Percentiles rank a stretch among this genome's conserved stretches.
These are phyloP conservation scores for Petroica traversi DNA, from an alignment of 2,113 vertebrate species.

Conservation along the genomic window DNA sequence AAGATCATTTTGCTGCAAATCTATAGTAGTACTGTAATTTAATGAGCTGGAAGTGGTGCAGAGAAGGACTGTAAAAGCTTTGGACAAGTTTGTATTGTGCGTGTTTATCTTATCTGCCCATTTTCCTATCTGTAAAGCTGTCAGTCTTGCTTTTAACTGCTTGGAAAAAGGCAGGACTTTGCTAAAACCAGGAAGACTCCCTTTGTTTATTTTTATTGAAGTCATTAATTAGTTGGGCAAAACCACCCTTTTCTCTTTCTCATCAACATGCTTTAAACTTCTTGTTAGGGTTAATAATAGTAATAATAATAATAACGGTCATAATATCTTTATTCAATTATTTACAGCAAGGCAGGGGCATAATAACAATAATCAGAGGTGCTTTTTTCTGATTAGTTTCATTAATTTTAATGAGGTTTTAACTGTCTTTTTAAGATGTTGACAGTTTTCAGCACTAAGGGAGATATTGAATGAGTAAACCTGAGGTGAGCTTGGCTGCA, in stretches of 20 bases:
- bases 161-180: conserved; percentile 41
- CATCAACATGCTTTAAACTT: conserved; percentile 31
- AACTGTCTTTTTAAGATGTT: not conserved
- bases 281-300: conserved; percentile 40
- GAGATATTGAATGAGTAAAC: not conserved
- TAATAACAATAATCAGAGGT: conserved; percentile 16
- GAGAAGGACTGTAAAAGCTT: conserved; percentile 38
- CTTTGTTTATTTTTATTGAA: conserved; percentile 58
- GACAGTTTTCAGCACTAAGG: not conserved
- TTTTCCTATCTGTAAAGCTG: conserved; percentile 30
- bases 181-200: conserved; percentile 30
- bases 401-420: conserved; percentile 39
- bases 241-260: conserved; percentile 38
- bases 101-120: conserved; percentile 24
- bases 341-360: not conserved
- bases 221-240: conserved; percentile 50
- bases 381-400: not conserved
- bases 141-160: conserved; percentile 56
- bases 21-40: conserved; percentile 64
- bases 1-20: conserved; percentile 78
- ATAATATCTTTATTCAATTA: conserved; percentile 13
- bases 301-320: not conserved
- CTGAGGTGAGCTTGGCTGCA: not conserved
- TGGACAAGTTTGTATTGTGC: conserved; percentile 44
- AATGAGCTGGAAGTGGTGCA: conserved; percentile 56